phyloP scores from a whole-genome alignment of 92 coral and sea anemone genomes.

The Bergia puertoricense region DNA sequence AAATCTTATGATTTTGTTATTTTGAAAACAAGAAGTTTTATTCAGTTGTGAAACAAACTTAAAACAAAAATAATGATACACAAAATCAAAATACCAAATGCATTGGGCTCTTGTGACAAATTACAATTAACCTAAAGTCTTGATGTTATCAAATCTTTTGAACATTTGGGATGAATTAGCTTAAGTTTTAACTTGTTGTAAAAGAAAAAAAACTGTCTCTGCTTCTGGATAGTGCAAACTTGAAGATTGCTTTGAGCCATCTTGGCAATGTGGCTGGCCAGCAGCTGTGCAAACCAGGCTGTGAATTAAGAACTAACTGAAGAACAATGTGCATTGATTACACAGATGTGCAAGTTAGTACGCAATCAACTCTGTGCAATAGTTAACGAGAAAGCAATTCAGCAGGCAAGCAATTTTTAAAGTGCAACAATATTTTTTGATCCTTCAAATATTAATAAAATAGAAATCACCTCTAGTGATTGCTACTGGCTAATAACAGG shows the following conservation, averaged over 20 bases:
- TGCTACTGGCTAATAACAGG: too few species aligned
- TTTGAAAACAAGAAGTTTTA: too few species aligned
- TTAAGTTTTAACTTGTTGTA: background rate
- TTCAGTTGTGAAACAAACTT: too few species aligned
- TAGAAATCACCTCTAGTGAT: too few species aligned
- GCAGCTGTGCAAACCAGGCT: background rate
- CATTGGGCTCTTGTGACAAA: too few species aligned
- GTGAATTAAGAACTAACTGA: background rate
- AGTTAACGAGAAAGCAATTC: conserved; percentile 14
- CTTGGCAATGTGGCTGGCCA: background rate
- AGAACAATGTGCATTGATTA: background rate
- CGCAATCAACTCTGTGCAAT: conserved; percentile 28
- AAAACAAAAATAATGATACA: too few species aligned
- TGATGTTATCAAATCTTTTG: too few species aligned
- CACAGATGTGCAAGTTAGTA: conserved; percentile 24
- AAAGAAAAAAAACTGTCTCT: background rate
- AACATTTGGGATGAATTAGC: too few species aligned
- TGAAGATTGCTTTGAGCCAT: background rate
- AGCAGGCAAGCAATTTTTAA: conserved; percentile 29
- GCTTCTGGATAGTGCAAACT: background rate
- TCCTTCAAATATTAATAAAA: background rate
- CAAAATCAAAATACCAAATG: too few species aligned
- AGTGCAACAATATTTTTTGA: background rate
- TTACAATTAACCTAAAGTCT: too few species aligned
- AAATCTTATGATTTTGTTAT: too few species aligned